Conservation (phyloP, 2,113 vertebrate species). For the Lamprologus speciosus region DNA sequence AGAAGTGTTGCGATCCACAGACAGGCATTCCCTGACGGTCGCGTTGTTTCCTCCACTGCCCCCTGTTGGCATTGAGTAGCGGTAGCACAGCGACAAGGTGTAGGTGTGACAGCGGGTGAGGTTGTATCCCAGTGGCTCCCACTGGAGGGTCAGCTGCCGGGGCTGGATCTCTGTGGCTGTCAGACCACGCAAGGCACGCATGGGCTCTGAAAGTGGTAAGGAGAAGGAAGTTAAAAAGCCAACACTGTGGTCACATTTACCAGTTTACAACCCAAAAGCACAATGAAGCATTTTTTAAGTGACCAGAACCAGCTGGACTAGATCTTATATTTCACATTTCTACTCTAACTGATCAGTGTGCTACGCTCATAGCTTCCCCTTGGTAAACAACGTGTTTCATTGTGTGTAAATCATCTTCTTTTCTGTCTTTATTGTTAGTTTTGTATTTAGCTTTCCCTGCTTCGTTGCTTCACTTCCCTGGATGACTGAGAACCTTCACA, state of each 20-base stretch:
- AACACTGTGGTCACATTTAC: background rate
- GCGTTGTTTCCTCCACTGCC: constrained; percentile 78
- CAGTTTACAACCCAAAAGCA: background rate
- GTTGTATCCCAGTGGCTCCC: constrained; percentile 94
- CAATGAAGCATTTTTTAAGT: background rate
- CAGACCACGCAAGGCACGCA: constrained; percentile 86
- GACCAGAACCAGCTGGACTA: background rate
- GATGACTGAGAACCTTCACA: too few relatives aligned
- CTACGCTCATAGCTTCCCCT: background rate
- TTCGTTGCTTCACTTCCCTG: rapidly evolving
- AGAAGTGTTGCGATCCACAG: constrained; percentile 77
- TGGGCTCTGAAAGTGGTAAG: constrained; percentile 74
- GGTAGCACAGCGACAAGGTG: constrained; percentile 85
- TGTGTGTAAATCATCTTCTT: background rate
- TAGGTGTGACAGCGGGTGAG: constrained; percentile 94
- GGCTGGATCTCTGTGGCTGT: constrained; percentile 87
- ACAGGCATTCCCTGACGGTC: constrained; percentile 84
- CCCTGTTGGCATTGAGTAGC: constrained; percentile 72
- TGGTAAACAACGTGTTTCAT: background rate
- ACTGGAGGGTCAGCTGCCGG: constrained; percentile 85
- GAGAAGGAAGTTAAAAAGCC: background rate
- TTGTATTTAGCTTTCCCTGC: background rate
- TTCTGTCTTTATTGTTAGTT: background rate
- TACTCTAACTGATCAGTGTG: background rate
- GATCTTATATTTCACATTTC: background rate